Evolutionary conservation across 2,888 invertebrate genomes (phyloP), one percentile per base, ranked within the genome.

Genomic region (Lingula anatina): DNA sequence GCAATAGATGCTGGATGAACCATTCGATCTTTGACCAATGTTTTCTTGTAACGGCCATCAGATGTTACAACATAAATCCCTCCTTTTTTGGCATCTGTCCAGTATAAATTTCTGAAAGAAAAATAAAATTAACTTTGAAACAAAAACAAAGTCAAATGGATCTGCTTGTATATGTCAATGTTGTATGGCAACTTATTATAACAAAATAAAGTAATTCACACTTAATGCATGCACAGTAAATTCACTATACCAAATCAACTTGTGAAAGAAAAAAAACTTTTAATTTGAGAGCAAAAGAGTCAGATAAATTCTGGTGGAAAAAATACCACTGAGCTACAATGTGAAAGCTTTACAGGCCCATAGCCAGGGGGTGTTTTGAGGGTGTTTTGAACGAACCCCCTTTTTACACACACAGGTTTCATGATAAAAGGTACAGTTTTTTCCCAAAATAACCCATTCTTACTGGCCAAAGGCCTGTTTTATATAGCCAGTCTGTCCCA

Each of bases 1-100:
- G 85, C 94, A 21, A 99, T 80, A 0, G 94, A 88, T 0, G 90
- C 88, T 0, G 97, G 97, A 61, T 86, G 84, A 65, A 91, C 91
- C 0, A 89, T 85, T 61, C 88, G 86, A 0, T 90, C 85, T 0
- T 93, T 90, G 84, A 94, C 87, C 1, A 97, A 85, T 0, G 64
- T 61, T 37, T 55, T 61, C 49, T 76, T 72, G 52, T 73, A 75
- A 37, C 70, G 55, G 0, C 83, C 83, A 54, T 73, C 72, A 61
- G 70, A 61, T 49, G 66, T 58, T 18, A 75, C 57, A 47, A 76
- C 77, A 26, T 65, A 63, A 25, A 75, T 62, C 1, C 58, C 57
- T 20, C 56, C 53, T 48, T 87, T 83, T 2, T 28, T 46, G 3
- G 79, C 48, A 68, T 95, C 95, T 0, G 92, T 88, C 93, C 94